phyloP scores from a whole-genome alignment of 2,113 vertebrate genomes.

The Maccullochella peelii region DNA sequence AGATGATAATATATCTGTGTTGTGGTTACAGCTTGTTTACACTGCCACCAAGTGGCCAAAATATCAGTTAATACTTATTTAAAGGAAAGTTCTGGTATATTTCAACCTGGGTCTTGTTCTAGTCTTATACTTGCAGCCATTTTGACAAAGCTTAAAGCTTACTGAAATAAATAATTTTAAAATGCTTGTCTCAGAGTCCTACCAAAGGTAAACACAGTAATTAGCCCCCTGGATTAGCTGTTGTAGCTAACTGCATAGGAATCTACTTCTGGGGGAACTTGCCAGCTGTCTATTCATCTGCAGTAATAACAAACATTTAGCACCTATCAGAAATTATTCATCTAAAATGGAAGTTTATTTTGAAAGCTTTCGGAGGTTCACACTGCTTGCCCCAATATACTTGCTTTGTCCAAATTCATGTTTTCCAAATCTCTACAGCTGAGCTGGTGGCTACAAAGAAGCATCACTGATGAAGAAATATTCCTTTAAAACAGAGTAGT shows the following conservation, averaged over 20 bases:
- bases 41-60: neutral
- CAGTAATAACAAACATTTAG: neutral
- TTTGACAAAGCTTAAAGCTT: neutral
- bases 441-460: neutral
- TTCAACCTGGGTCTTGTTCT: neutral
- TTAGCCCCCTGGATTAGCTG: neutral
- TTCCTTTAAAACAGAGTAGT: neutral
- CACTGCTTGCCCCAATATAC: too few relatives aligned
- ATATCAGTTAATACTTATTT: neutral
- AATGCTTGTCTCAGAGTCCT: neutral
- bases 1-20: neutral
- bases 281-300: neutral
- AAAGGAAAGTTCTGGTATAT: neutral
- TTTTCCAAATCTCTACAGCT: neutral
- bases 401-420: neutral
- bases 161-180: neutral
- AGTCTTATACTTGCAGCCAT: neutral
- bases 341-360: neutral
- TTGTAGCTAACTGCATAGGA: neutral
- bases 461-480: too few relatives aligned
- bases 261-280: neutral
- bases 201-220: neutral
- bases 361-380: neutral
- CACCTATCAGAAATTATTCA: neutral
- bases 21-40: neutral